These are phyloP conservation scores for Smittia sp. DNA, from an alignment of 2,888 invertebrate genomes.

Conservation along the genomic window DNA sequence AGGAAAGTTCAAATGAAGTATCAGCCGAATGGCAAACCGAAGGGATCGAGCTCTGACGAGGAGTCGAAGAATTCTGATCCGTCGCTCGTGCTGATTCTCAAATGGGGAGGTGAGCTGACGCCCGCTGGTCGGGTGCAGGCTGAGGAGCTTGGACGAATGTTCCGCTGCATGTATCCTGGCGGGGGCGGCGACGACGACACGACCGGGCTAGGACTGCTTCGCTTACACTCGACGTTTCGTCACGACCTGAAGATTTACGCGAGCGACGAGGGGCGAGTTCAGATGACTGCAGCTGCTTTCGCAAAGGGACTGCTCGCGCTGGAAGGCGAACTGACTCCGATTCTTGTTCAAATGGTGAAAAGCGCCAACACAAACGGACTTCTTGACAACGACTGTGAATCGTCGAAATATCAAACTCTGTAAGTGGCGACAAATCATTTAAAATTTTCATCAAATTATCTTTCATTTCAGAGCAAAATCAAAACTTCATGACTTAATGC, in stretches of 20 bases:
- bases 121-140: conserved; percentile 97
- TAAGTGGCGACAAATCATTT: conserved; percentile 56
- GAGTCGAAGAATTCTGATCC: conserved; percentile 65
- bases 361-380: conserved; percentile 98
- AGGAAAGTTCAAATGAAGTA: conserved; percentile 99
- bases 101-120: conserved; percentile 99
- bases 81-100: conserved; percentile 91
- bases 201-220: conserved; percentile 90
- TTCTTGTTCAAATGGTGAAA: conserved; percentile 99
- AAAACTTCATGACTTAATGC: conserved; percentile 87
- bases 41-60: conserved; percentile 91
- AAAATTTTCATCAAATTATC: not conserved
- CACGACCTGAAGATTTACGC: conserved; percentile 99
- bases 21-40: conserved; percentile 89
- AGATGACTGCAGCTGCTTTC: conserved; percentile 99
- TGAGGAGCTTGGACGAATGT: conserved; percentile 94
- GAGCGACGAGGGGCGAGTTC: conserved; percentile 97
- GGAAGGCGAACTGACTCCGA: conserved; percentile 98
- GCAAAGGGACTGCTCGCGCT: conserved; percentile 96
- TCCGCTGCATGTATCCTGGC: conserved; percentile 99
- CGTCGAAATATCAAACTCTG: conserved; percentile 92
- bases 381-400: conserved; percentile 97
- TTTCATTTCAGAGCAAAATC: conserved; percentile 77
- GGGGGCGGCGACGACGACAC: conserved; percentile 91
- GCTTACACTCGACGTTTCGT: conserved; percentile 94